Conservation (phyloP, 1,140 invertebrate species). For the Atta cephalotes region DNA sequence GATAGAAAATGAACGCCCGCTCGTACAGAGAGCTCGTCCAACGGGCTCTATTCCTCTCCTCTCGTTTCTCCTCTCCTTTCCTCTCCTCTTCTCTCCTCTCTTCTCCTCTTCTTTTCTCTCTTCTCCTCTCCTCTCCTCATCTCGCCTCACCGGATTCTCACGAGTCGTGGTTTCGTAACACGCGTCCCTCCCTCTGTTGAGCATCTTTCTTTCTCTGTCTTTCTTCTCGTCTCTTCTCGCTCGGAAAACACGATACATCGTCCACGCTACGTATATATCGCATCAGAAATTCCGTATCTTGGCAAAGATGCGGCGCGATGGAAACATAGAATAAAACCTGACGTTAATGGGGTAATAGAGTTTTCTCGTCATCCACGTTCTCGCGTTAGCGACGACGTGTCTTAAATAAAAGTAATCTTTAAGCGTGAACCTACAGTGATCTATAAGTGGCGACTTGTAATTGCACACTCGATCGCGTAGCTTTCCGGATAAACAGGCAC, state of each 20-base stretch:
- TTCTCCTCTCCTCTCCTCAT: conserved; percentile 57
- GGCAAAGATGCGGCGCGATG: conserved; percentile 45
- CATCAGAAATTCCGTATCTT: conserved; percentile 54
- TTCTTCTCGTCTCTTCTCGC: conserved; percentile 21
- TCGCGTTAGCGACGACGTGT: background rate
- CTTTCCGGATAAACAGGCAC: conserved; percentile 30
- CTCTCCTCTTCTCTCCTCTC: conserved; percentile 50
- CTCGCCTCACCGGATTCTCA: conserved; percentile 55
- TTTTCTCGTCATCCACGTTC: conserved; percentile 39
- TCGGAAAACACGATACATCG: conserved; percentile 49
- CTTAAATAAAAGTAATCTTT: conserved; percentile 56
- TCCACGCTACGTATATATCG: conserved; percentile 30
- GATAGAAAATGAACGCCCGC: conserved; percentile 71
- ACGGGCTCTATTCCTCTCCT: conserved; percentile 72
- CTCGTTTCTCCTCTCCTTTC: conserved; percentile 49
- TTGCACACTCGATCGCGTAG: conserved; percentile 29
- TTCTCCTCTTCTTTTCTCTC: conserved; percentile 48
- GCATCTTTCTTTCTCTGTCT: conserved; percentile 27
- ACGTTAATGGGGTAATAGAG: conserved; percentile 54
- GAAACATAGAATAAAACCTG: conserved; percentile 52
- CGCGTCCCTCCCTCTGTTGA: conserved; percentile 67
- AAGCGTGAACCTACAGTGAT: conserved; percentile 23
- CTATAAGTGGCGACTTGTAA: conserved; percentile 47
- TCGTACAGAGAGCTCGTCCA: conserved; percentile 78
- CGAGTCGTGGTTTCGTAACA: conserved; percentile 80